These are phyloP conservation scores for Euwallacea fornicatus DNA, from an alignment of 1,140 invertebrate genomes.

Conservation along the genomic window DNA sequence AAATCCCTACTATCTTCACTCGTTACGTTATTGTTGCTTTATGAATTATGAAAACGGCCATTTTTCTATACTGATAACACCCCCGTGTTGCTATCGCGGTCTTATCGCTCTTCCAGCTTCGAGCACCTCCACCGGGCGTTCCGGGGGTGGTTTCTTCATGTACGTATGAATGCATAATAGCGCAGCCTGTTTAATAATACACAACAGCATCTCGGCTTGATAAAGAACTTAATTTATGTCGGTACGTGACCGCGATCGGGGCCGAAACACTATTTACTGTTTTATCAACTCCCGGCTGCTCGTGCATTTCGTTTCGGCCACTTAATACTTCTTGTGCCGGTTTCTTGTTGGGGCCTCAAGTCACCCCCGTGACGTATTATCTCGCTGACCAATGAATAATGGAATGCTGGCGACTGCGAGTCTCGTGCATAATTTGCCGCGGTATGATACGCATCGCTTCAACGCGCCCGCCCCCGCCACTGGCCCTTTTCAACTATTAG, in stretches of 20 bases:
- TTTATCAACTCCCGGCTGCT: constrained; percentile 25
- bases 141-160: constrained; percentile 7
- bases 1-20: constrained; percentile 35
- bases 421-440: not conserved
- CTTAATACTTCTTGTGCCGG: constrained; percentile 14
- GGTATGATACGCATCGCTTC: not conserved
- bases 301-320: constrained; percentile 19
- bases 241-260: constrained; percentile 21
- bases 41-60: constrained; percentile 45
- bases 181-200: constrained; percentile 18
- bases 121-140: constrained; percentile 15
- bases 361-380: not conserved
- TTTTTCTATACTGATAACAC: constrained; percentile 38
- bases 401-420: not conserved
- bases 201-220: constrained; percentile 19
- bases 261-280: constrained; percentile 26
- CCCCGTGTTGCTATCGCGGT: constrained; percentile 10
- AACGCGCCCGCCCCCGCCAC: not conserved
- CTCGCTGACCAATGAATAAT: not conserved
- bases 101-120: constrained; percentile 14
- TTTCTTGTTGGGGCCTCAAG: constrained; percentile 3
- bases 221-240: constrained; percentile 25
- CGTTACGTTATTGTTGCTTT: constrained; percentile 41
- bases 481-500: constrained; percentile 11
- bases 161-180: constrained; percentile 11